Evolutionary conservation across 2,113 vertebrate species (phyloP).

Genomic region (Deroptyus accipitrinus): DNA sequence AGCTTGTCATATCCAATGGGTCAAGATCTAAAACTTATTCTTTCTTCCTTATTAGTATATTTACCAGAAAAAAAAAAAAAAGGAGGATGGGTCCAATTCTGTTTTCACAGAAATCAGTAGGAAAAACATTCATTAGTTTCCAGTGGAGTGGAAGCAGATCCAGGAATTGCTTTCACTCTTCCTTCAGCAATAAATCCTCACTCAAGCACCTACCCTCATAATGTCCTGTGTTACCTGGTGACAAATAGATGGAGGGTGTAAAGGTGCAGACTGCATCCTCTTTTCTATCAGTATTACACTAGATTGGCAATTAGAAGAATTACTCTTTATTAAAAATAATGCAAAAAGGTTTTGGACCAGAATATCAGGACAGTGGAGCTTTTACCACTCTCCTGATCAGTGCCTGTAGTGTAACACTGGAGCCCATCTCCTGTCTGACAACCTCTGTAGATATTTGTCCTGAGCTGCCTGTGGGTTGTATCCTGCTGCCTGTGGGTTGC

Average conservation of each 20-base stretch:
- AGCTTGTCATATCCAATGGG: constrained; percentile 37
- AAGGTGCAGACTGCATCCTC: background rate
- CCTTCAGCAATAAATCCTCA: background rate
- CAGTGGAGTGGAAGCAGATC: background rate
- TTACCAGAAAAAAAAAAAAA: background rate
- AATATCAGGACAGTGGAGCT: background rate
- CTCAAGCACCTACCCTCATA: background rate
- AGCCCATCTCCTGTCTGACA: background rate
- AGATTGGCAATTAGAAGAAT: background rate
- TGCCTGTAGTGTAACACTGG: background rate
- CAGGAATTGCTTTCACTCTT: background rate
- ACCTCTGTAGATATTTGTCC: background rate
- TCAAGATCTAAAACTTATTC: constrained; percentile 29
- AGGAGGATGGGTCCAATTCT: background rate
- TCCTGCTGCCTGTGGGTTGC: background rate
- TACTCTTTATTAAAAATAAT: background rate
- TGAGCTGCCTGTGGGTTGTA: fast-evolving
- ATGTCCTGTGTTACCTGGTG: background rate
- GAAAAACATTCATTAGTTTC: background rate
- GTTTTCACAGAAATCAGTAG: background rate
- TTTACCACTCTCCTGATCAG: background rate
- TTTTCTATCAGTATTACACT: background rate
- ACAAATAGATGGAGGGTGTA: background rate
- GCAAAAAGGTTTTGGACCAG: background rate
- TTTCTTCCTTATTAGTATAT: background rate